These are phyloP conservation scores for Semaprochilodus insignis DNA, from an alignment of 2,797 vertebrate species.

Conservation along the genomic window DNA sequence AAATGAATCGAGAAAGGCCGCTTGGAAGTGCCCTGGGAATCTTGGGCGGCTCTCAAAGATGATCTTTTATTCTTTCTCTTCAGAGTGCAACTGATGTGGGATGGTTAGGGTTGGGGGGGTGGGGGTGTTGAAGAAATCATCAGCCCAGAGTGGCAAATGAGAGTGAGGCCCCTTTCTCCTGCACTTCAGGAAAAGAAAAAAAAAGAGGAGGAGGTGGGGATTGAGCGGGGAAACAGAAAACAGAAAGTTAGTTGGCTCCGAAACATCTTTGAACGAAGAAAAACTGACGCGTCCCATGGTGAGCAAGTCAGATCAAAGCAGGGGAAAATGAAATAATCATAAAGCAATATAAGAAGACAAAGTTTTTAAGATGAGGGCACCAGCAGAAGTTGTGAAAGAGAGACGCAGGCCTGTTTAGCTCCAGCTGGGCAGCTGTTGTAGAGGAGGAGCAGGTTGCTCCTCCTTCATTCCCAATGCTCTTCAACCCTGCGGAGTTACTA, in stretches of 20 bases:
- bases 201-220: conserved; percentile 28
- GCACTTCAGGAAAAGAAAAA: conserved; percentile 49
- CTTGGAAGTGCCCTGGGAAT: conserved; percentile 68
- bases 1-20: conserved; percentile 74
- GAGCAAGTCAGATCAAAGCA: conserved; percentile 55
- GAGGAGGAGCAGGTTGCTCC: conserved; percentile 8
- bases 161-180: conserved; percentile 63
- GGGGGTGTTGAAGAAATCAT: background rate
- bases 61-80: conserved; percentile 67
- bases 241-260: conserved; percentile 50
- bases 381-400: conserved; percentile 32
- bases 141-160: conserved; percentile 54
- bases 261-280: conserved; percentile 45
- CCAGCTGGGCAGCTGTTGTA: conserved; percentile 17
- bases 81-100: conserved; percentile 46
- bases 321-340: conserved; percentile 62
- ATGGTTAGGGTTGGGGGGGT: background rate
- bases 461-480: conserved; percentile 2
- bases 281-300: conserved; percentile 37
- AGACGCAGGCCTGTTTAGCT: conserved; percentile 30
- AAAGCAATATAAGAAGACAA: conserved; percentile 53
- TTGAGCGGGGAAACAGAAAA: conserved; percentile 43
- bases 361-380: conserved; percentile 58
- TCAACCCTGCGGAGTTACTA: background rate
- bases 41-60: conserved; percentile 72